phyloP scores from a whole-genome alignment of 2,113 vertebrate species.

The Platichthys stellatus region DNA sequence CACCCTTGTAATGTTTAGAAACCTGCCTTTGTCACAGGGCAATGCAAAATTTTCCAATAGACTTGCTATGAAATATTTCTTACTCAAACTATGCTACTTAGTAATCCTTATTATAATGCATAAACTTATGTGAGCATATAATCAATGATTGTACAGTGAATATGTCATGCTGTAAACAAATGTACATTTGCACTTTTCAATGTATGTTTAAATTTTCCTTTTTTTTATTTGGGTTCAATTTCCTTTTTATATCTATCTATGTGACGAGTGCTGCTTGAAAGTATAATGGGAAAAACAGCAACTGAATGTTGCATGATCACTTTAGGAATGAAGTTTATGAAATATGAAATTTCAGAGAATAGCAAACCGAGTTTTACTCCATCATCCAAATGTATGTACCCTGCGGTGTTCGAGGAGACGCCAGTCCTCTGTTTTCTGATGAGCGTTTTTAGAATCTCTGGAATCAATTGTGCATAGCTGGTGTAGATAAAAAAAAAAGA shows the following conservation, averaged over 20 bases:
- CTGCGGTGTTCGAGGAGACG: slow-evolving; percentile 34
- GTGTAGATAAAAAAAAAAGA: slow-evolving; percentile 11
- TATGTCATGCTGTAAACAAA: slow-evolving; percentile 84
- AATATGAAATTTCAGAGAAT: slow-evolving; percentile 45
- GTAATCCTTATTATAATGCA: slow-evolving; percentile 81
- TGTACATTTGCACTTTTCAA: slow-evolving; percentile 82
- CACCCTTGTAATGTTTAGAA: slow-evolving; percentile 61
- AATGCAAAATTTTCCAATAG: slow-evolving; percentile 81
- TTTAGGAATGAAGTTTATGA: slow-evolving; percentile 65
- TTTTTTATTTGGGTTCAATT: slow-evolving; percentile 65
- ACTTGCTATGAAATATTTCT: slow-evolving; percentile 81
- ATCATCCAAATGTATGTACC: slow-evolving; percentile 45
- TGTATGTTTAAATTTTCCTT: slow-evolving; percentile 67
- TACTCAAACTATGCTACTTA: slow-evolving; percentile 82
- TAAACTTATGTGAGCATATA: slow-evolving; percentile 83
- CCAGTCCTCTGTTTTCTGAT: slow-evolving; percentile 33
- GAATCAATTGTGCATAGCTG: neutral
- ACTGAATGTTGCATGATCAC: slow-evolving; percentile 73
- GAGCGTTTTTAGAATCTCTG: slow-evolving; percentile 39
- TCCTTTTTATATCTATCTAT: slow-evolving; percentile 77
- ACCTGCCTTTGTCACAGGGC: slow-evolving; percentile 75
- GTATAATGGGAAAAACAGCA: slow-evolving; percentile 66
- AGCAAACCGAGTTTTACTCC: slow-evolving; percentile 45
- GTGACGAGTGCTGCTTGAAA: slow-evolving; percentile 74
- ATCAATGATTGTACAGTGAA: slow-evolving; percentile 83